Conservation (phyloP, 1,140 invertebrate genomes). For the Meloidogyne exigua region DNA sequence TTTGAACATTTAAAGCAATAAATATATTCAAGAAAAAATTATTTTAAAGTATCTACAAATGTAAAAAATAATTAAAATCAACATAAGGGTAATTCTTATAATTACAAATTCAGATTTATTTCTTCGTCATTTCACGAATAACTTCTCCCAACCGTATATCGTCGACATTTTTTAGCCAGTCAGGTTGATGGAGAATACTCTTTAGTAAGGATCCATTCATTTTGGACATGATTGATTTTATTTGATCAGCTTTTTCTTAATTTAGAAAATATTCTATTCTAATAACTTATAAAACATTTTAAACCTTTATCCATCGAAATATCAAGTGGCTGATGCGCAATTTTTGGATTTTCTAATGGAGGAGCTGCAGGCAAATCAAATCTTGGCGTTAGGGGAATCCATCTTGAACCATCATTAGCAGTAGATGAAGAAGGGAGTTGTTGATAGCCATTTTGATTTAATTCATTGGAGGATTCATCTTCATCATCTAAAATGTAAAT, state of each 20-base stretch:
- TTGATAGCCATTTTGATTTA: constrained; percentile 6
- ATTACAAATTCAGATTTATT: neutral
- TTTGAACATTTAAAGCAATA: too few relatives aligned
- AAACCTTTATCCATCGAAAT: constrained; percentile 23
- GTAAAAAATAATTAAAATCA: too few relatives aligned
- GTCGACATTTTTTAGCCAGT: constrained; percentile 18
- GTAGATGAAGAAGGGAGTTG: constrained; percentile 14
- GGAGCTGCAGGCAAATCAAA: neutral
- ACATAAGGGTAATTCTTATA: too few relatives aligned
- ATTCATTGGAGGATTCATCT: constrained; percentile 11
- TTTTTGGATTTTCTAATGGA: neutral
- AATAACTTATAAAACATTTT: neutral
- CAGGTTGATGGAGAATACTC: constrained; percentile 8
- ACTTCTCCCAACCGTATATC: constrained; percentile 8
- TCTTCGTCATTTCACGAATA: neutral
- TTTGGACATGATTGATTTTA: constrained; percentile 13
- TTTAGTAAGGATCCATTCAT: neutral
- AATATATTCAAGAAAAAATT: too few relatives aligned
- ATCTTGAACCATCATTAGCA: neutral
- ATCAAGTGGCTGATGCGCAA: constrained; percentile 17
- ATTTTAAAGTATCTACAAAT: too few relatives aligned
- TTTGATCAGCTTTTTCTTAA: constrained; percentile 16
- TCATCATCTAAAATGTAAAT: neutral
- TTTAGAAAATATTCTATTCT: neutral
- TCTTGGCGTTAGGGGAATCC: neutral